Conservation (phyloP, 2,797 vertebrate species). For the Ficedula albicollis region DNA sequence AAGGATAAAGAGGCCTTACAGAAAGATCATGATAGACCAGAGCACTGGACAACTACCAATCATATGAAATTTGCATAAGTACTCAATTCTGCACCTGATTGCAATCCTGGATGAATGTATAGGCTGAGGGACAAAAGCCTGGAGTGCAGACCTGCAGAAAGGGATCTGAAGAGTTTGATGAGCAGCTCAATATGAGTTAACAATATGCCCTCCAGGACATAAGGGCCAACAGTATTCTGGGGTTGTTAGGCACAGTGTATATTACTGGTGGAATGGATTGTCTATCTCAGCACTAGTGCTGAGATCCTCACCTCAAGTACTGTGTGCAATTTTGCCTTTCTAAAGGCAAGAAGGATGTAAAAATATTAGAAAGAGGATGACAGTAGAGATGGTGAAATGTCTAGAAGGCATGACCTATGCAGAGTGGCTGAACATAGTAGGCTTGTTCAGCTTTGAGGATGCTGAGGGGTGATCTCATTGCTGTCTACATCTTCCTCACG, state of each 20-base stretch:
- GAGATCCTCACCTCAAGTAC: not conserved
- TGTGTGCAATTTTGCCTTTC: not conserved
- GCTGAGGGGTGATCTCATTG: not conserved
- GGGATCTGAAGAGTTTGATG: not conserved
- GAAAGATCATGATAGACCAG: not conserved
- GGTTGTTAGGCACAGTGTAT: not conserved
- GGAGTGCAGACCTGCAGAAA: not conserved
- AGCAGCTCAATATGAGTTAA: not conserved
- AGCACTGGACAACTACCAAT: not conserved
- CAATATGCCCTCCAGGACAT: accelerated
- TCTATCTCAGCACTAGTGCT: not conserved
- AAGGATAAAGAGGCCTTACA: not conserved
- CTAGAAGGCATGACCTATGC: not conserved
- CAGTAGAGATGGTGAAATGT: not conserved
- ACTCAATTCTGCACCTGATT: not conserved
- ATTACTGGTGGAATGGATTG: not conserved
- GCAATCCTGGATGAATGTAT: not conserved
- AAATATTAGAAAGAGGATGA: not conserved
- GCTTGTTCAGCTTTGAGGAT: not conserved
- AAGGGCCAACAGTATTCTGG: not conserved
- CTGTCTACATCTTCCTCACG: not conserved
- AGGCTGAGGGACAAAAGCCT: not conserved
- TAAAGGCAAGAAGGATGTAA: not conserved
- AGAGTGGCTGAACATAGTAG: not conserved
- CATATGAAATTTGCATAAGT: not conserved